These are phyloP conservation scores for Electrona antarctica DNA, from an alignment of 2,113 vertebrate genomes.

Conservation along the genomic window DNA sequence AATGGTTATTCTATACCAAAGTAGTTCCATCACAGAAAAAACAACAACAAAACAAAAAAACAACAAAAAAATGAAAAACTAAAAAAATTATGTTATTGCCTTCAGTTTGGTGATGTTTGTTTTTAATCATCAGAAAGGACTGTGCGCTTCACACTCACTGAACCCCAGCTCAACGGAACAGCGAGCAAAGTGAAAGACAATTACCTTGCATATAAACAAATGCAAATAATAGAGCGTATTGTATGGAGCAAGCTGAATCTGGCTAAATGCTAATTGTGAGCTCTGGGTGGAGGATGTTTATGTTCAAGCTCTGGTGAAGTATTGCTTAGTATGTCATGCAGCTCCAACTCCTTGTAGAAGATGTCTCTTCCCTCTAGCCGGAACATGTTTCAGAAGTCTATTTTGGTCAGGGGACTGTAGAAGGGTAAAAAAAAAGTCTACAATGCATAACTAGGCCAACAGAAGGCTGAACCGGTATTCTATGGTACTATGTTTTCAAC, in stretches of 20 bases:
- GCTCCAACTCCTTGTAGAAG: slow-evolving; percentile 60
- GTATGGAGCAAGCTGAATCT: slow-evolving; percentile 64
- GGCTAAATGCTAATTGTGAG: slow-evolving; percentile 73
- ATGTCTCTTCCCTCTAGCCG: slow-evolving; percentile 57
- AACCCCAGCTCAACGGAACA: slow-evolving; percentile 50
- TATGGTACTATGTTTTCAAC: slow-evolving; percentile 52
- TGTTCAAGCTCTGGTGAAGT: slow-evolving; percentile 70
- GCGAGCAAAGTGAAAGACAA: slow-evolving; percentile 44
- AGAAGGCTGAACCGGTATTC: slow-evolving; percentile 51
- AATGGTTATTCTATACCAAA: slow-evolving; percentile 78
- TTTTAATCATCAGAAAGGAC: slow-evolving; percentile 52
- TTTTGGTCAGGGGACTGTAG: slow-evolving; percentile 72
- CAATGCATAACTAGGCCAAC: slow-evolving; percentile 66
- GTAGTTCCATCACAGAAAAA: slow-evolving; percentile 68
- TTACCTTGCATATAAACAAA: slow-evolving; percentile 51
- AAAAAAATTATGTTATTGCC: slow-evolving; percentile 44
- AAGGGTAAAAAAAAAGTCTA: slow-evolving; percentile 47
- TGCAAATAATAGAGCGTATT: slow-evolving; percentile 61
- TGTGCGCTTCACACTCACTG: slow-evolving; percentile 44
- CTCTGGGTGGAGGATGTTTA: slow-evolving; percentile 61
- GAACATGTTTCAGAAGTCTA: slow-evolving; percentile 65
- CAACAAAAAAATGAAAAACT: slow-evolving; percentile 1
- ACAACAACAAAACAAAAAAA: slow-evolving; percentile 12
- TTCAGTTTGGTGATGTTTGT: slow-evolving; percentile 62
- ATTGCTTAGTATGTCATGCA: slow-evolving; percentile 65